These are phyloP conservation scores for Scomber scombrus DNA, from an alignment of 2,113 vertebrate genomes.

Conservation along the genomic window DNA sequence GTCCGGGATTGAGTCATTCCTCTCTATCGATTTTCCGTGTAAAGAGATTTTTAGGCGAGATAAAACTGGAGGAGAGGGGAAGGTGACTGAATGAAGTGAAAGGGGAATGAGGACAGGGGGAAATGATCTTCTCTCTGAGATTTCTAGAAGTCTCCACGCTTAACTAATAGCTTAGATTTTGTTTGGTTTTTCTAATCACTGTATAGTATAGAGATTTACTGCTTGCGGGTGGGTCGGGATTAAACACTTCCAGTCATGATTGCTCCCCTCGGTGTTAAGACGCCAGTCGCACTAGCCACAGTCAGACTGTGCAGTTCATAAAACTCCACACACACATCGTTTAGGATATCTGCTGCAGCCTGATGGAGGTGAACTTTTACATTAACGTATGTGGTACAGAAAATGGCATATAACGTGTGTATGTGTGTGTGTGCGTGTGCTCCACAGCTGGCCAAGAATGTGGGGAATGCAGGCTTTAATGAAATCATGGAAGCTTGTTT, in stretches of 20 bases:
- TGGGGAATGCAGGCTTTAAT: slow-evolving; percentile 98
- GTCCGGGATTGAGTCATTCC: background rate
- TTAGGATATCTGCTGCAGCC: slow-evolving; percentile 1
- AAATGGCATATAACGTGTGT: slow-evolving; percentile 22
- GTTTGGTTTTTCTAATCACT: slow-evolving; percentile 53
- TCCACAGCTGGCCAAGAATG: slow-evolving; percentile 97
- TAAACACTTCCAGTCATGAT: slow-evolving; percentile 57
- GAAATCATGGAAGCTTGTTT: slow-evolving; percentile 98
- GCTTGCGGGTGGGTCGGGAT: slow-evolving; percentile 46
- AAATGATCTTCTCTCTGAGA: slow-evolving; percentile 11
- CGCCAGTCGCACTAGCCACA: slow-evolving; percentile 62
- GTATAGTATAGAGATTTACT: slow-evolving; percentile 61
- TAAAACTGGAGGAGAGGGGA: background rate
- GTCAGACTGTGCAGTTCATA: slow-evolving; percentile 30
- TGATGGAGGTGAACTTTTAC: slow-evolving; percentile 32
- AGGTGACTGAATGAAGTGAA: background rate
- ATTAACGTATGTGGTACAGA: slow-evolving; percentile 41
- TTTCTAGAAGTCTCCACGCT: slow-evolving; percentile 24
- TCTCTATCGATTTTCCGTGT: background rate
- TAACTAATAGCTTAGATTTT: slow-evolving; percentile 61
- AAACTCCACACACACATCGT: slow-evolving; percentile 25
- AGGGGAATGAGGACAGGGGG: background rate
- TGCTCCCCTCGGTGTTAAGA: slow-evolving; percentile 50
- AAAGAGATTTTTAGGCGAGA: slow-evolving; percentile 1
- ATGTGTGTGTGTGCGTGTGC: slow-evolving; percentile 27